A percentile compares a stretch with the other conserved stretches of the same genome.
Evolutionary conservation across 2,888 invertebrate species (phyloP).

Genomic region (Apotomis turbidana): DNA sequence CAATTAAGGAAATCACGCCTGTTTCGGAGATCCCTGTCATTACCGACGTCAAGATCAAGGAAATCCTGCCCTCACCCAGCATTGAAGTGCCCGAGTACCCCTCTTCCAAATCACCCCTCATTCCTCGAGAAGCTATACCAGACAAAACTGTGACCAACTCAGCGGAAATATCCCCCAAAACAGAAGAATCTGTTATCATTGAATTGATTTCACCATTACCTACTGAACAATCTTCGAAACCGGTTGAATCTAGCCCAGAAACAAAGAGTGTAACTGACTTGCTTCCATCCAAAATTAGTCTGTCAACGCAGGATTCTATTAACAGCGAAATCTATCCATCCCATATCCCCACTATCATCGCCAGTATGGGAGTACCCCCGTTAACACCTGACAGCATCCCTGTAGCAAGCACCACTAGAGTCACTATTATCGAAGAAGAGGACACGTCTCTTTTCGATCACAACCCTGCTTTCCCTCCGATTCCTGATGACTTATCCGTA

Average conservation of each 20-base stretch:
- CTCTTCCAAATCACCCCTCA: constrained; percentile 74
- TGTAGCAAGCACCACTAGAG: constrained; percentile 61
- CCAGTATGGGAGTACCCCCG: constrained; percentile 60
- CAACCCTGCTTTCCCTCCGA: constrained; percentile 77
- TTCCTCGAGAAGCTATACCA: constrained; percentile 73
- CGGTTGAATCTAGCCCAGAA: constrained; percentile 48
- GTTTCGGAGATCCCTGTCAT: constrained; percentile 77
- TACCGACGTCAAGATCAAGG: constrained; percentile 76
- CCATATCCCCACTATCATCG: constrained; percentile 57
- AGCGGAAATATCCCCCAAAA: constrained; percentile 48
- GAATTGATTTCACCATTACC: constrained; percentile 56
- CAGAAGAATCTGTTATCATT: constrained; percentile 59
- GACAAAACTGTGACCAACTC: constrained; percentile 58
- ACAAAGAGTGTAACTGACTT: constrained; percentile 54
- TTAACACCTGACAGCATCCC: constrained; percentile 50
- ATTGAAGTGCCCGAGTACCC: constrained; percentile 72
- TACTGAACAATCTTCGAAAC: constrained; percentile 49
- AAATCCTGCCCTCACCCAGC: constrained; percentile 70
- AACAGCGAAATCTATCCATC: constrained; percentile 67
- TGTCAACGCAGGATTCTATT: constrained; percentile 70
- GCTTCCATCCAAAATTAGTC: constrained; percentile 71
- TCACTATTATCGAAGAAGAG: constrained; percentile 71
- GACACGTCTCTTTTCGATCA: constrained; percentile 68
- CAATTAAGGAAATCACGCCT: constrained; percentile 85
- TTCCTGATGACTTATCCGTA: constrained; percentile 75